These are phyloP conservation scores for Gryllus bimaculatus DNA, from an alignment of 1,140 invertebrate species.

Conservation along the genomic window DNA sequence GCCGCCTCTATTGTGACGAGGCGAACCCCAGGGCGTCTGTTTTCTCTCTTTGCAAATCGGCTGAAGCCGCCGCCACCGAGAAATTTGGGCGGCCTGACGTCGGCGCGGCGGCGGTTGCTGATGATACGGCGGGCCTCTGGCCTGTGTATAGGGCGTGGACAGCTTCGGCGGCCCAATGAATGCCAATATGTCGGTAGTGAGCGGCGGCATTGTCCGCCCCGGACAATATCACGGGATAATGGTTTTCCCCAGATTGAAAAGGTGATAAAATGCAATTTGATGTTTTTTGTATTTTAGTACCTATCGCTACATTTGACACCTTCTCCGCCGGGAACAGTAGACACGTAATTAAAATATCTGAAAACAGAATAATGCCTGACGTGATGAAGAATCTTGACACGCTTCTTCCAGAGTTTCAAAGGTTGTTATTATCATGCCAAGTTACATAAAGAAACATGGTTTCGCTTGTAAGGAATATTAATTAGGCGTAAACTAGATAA, in stretches of 20 bases:
- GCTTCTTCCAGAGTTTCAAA: not conserved
- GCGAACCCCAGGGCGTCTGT: not conserved
- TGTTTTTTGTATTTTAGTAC: not conserved
- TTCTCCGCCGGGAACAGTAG: not conserved
- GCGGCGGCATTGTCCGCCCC: not conserved
- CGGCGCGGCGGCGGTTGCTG: not conserved
- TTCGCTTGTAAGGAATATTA: not conserved
- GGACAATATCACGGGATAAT: not conserved
- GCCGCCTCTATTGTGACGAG: not conserved
- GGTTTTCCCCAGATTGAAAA: not conserved
- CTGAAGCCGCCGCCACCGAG: not conserved
- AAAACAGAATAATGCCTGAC: not conserved
- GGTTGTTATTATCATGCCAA: not conserved
- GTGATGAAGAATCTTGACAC: not conserved
- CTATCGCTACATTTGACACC: not conserved
- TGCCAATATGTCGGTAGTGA: not conserved
- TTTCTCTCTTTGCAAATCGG: not conserved
- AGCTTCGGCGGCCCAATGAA: not conserved
- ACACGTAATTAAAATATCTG: not conserved
- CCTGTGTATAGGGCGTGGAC: not conserved
- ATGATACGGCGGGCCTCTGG: not conserved
- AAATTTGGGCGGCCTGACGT: not conserved
- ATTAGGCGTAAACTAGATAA: not conserved
- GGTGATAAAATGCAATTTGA: conserved; percentile 5
- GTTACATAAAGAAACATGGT: not conserved